Base-by-base conservation (phyloP, 2,888 invertebrate species). In the Chloroclystis v-ata region DNA sequence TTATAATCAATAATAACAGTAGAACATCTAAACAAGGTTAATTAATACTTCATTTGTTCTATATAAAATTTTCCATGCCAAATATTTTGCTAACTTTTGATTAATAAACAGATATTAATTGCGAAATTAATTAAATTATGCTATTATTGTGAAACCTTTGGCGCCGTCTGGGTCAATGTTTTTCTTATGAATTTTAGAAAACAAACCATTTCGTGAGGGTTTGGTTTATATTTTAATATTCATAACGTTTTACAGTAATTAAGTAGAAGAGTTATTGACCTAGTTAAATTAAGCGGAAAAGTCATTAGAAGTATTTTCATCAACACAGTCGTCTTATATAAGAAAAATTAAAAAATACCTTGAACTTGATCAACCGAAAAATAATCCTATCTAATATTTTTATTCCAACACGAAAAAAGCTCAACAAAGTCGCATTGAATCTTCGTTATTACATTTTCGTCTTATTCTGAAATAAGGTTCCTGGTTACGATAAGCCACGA, bases 401-500 rank as follows among this genome's bases (percentile, higher is more conserved):
- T 28, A 25, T 40, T 13, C 7, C 30, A 32, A 7, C 20, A 24
- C 16, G 16, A 33, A 10, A 24, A 35, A 35, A 35, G 16, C n/a
- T 7, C 20, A 20, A 14, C 35, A 20, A 20, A 25, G 12, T 13
- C 9, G 13, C 11, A 37, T 9, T 16, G 12, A 12, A 10, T 12
- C 11, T 25, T 25, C 24, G 8, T 26, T 37, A 26, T 37, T 26
- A 24, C 24, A 37, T 38, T 38, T 28, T 29, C 29, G 13, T 28
- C 9, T 16, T 28, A n/a, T 16, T 20, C 14, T 16, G 16, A 35
- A 35, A 35, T 20, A 10, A n/a, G 35, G n/a, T 42, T 49, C 44
- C 37, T 48, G 43, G 43, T 60, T 55, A 47, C 28, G 44, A 73
- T 74, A 75, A 69, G 69, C 68, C 57, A 46, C 47, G 57, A 60